Percentiles rank a stretch among this genome's conserved stretches.
Evolutionary conservation across 2,888 invertebrate genomes (phyloP).

Genomic region (Pyrocoelia pectoralis): DNA sequence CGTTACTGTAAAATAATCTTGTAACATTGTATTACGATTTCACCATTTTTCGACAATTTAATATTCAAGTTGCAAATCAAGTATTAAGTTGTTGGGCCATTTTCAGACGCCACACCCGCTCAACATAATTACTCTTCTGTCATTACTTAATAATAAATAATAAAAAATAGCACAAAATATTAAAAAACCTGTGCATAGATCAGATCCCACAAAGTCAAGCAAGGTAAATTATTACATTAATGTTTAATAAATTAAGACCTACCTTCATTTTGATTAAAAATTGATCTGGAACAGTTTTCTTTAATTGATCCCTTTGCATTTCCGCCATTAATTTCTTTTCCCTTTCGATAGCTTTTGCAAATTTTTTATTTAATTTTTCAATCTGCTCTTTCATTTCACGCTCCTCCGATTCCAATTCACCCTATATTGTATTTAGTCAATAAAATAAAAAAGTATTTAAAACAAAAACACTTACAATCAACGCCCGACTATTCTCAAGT

Average conservation of each 20-base stretch:
- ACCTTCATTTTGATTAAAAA: constrained; percentile 58
- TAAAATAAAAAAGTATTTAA: not conserved
- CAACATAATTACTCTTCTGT: too few species aligned
- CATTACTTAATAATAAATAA: too few species aligned
- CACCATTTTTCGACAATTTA: too few species aligned
- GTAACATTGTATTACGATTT: too few species aligned
- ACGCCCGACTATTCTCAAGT: constrained; percentile 47
- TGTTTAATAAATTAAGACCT: constrained; percentile 25
- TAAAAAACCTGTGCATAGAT: too few species aligned
- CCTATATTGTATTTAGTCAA: constrained; percentile 47
- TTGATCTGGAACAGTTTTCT: constrained; percentile 47
- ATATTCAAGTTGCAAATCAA: too few species aligned
- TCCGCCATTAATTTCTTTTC: constrained; percentile 54
- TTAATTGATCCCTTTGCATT: constrained; percentile 39
- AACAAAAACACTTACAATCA: constrained; percentile 46
- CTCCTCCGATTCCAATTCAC: constrained; percentile 62
- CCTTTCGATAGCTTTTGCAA: constrained; percentile 51
- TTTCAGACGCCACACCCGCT: too few species aligned
- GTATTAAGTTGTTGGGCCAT: too few species aligned
- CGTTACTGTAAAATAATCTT: too few species aligned
- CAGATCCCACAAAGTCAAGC: too few species aligned
- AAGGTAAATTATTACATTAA: too few species aligned
- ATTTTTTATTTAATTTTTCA: constrained; percentile 56
- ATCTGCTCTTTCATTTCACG: constrained; percentile 59
- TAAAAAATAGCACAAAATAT: too few species aligned